phyloP scores from a whole-genome alignment of 2,797 vertebrate genomes.

The Danio kyathit region DNA sequence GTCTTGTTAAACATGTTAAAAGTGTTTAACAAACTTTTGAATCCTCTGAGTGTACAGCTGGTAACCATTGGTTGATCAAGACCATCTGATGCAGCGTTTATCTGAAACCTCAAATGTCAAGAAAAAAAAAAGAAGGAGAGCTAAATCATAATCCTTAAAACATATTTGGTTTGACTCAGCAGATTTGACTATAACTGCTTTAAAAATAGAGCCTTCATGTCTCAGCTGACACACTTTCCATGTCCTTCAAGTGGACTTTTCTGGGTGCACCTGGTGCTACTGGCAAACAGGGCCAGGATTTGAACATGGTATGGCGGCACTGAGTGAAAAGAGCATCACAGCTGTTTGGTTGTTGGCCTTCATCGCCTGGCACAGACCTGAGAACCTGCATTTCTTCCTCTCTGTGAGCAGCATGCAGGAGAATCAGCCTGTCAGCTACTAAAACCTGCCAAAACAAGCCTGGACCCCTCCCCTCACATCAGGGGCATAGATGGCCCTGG shows the following conservation, averaged over 20 bases:
- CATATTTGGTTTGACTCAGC: background rate
- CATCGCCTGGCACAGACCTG: slow-evolving; percentile 69
- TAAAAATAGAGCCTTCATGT: slow-evolving; percentile 61
- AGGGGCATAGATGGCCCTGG: background rate
- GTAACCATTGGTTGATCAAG: slow-evolving; percentile 7
- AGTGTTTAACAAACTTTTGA: background rate
- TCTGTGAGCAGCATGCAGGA: slow-evolving; percentile 68
- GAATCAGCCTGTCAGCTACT: slow-evolving; percentile 66
- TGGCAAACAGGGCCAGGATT: slow-evolving; percentile 70
- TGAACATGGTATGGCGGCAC: slow-evolving; percentile 69
- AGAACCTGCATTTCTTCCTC: slow-evolving; percentile 52
- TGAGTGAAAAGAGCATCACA: slow-evolving; percentile 78
- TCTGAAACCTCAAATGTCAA: slow-evolving; percentile 1
- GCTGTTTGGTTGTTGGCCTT: slow-evolving; percentile 73
- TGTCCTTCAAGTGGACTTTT: slow-evolving; percentile 70
- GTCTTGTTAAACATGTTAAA: background rate
- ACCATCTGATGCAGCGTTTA: background rate
- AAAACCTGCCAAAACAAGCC: slow-evolving; percentile 69
- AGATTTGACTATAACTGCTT: slow-evolving; percentile 21
- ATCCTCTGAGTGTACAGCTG: background rate
- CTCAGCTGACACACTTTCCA: slow-evolving; percentile 39
- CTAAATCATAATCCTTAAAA: background rate
- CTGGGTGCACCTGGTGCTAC: slow-evolving; percentile 76
- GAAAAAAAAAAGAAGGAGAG: background rate
- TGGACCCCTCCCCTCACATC: slow-evolving; percentile 41